Evolutionary conservation across 2,888 invertebrate genomes (phyloP), one percentile per base, ranked within the genome.

Genomic region (Eudemis profundana): DNA sequence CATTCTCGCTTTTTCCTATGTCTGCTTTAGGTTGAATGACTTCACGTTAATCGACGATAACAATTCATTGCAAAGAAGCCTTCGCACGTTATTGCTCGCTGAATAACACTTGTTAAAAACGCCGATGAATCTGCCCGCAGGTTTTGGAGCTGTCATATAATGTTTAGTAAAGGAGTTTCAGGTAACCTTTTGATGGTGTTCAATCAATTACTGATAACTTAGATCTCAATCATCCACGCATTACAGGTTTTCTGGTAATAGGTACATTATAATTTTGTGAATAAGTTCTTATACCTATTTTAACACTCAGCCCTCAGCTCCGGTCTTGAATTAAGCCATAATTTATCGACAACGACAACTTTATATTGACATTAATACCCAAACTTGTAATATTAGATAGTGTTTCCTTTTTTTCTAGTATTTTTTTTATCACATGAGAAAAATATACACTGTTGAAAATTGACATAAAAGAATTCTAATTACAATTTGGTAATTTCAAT

Each of bases 31-130:
- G 44, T 36, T 44, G 57, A 51, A 59, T 59, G 64, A 36, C 51
- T 64, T 38, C 64, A 64, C 44, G 64, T 59, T 64, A 63, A 59
- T 46, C 64, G 51, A 17, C n/a, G 42, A 59, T 59, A 46, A 44
- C 15, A 44, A 38, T 64, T 64, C 47, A 64, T 51, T 59, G 59
- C 36, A 29, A 7, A 4, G 56, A 17, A 46, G 40, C 15, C 44
- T 36, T 57, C 29, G 29, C 40, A 21, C 38, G 53, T n/a, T 23
- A 46, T 27, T 44, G 8, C 50, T 50, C 44, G 49, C 64, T 44
- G 27, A 59, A 59, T 51, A 23, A 21, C 42, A 56, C 42, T 21
- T 14, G 14, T 51, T 44, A 46, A 57, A 27, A 59, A 33, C 40
- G n/a, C 12, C 46, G 23, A 46, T 40, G 62, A 40, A 56, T 46